Base-by-base conservation (phyloP, 2,888 invertebrate genomes). In the Ormia ochracea region DNA sequence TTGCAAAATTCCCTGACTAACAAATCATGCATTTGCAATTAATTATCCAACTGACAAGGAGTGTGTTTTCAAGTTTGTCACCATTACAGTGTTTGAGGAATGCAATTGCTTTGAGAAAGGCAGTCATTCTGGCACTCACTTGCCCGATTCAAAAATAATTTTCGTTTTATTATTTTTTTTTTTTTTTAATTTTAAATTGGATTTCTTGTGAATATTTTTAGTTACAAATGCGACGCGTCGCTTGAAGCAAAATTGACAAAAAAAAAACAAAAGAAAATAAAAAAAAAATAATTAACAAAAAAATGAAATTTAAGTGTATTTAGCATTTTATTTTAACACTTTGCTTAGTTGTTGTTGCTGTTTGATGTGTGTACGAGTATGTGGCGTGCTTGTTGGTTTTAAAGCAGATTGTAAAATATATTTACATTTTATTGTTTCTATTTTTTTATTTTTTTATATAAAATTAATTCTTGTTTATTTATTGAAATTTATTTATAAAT, bases 391-490 rank as follows among this genome's bases (percentile, higher is more conserved):
- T 50, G 10, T 26, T 54, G 28, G 38, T 45, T 26, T 45, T 56
- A 41, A 68, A 56, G 33, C 23, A 33, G 52, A 45, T 50, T 45
- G 41, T 33, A 45, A 54, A 31, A 54, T 48, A 4, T 26, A 52
- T 43, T 61, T 54, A 36, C n/a, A n/a, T n/a, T n/a, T n/a, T n/a
- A n/a, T n/a, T n/a, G n/a, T n/a, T n/a, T n/a, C n/a, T n/a, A n/a
- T n/a, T 48, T 66, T 45, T 26, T 54, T 63, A 33, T 73, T 66
- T 41, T 31, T 61, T 59, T 68, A 56, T 59, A 72, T 48, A 48
- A 48, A 72, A 73, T 65, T 21, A 58, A 54, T 75, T 68, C 59
- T 17, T 75, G 33, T 33, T 36, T 28, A 43, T 33, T 26, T 54
- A 50, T 33, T 52, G 43, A 17, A 48, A 48, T 56, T 38, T 48